Base-by-base conservation (phyloP, 2,113 vertebrate genomes). In the Gallinago media region DNA sequence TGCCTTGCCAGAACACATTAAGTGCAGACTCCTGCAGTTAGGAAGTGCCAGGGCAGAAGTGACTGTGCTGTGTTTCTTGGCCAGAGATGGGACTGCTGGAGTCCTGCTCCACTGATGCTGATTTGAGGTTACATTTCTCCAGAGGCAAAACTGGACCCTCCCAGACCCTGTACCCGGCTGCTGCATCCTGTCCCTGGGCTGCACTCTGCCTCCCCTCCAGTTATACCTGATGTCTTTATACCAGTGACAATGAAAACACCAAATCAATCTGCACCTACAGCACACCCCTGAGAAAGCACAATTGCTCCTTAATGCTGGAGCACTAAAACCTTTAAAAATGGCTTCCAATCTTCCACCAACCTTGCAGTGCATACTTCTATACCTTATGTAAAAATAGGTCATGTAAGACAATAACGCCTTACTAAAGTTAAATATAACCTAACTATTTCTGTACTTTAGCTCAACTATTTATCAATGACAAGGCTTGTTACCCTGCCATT, bases 1-100 rank as follows among this genome's bases (percentile, higher is more conserved):
- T 0, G 0, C 12, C 67, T 76, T 2, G 2, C 16, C 1, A 3
- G 70, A 44, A 56, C 14, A 42, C 18, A 21, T 65, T 27, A 68
- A 12, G 38, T 85, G 29, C 14, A 61, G 56, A 56, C 14, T 29
- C 29, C 52, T 65, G 10, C 52, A 61, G 32, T 40, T n/a, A 40
- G 56, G 66, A 75, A 82, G 82, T n/a, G 32, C 13, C 44, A 79
- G 38, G 66, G 19, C 3, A 1, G 26, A 82, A n/a, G 38, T 54
- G 59, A n/a, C 15, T 6, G 2, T 82, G 36, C 27, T 63, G 21
- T 38, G 11, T 11, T 36, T 91, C 73, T 66, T 54, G 55, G 23
- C 25, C 26, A 40, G 42, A 62, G 26, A 8, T 0, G 0, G 38
- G 21, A 74, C 50, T 86, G 26, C 29, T 71, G 56, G 29, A 77